Evolutionary conservation across 2,113 vertebrate species (phyloP), one percentile per base, ranked within the genome.

Genomic region (Brachypteracias leptosomus): DNA sequence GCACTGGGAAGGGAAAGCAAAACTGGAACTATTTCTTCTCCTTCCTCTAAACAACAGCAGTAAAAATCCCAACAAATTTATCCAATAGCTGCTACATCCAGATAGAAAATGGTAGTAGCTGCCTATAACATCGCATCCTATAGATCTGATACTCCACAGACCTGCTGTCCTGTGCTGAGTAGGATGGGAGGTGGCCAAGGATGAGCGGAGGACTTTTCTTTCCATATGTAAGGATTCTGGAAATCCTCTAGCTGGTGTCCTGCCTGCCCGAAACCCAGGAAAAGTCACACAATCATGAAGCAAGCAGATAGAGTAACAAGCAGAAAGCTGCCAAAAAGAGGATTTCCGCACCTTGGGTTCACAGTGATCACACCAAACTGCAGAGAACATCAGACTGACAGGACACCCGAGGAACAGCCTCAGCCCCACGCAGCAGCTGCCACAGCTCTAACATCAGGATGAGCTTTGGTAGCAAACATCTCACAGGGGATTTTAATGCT

Each of bases 301-400:
- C 0, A 1, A 68, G 55, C 1, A 3, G 31, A 67, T 8, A 16
- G 47, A 72, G 38, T 10, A 46, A 47, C 12, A 14, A 62, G 65
- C 21, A 35, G 40, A 76, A 58, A 66, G 29, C 33, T 71, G 51
- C 46, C 73, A 26, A 17, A 52, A 54, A 38, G 31, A 40, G 11
- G 9, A 28, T 61, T 21, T 51, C 33, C 71, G 68, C 0, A 0
- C 8, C n/a, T 70, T 1, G 2, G 40, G 18, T 46, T 55, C 25
- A 44, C 13, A 25, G 33, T 21, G 38, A 24, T 79, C 22, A 20
- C 62, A 49, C 28, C 38, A 33, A 55, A 42, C 28, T 11, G 20
- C 35, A 61, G 57, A 16, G 58, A 17, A 14, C 2, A 2, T 18
- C 40, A 22, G 47, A 65, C 28, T 40, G n/a, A 51, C 22, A 55